Evolutionary conservation across 2,113 vertebrate genomes (phyloP).

Genomic region (Solea solea): DNA sequence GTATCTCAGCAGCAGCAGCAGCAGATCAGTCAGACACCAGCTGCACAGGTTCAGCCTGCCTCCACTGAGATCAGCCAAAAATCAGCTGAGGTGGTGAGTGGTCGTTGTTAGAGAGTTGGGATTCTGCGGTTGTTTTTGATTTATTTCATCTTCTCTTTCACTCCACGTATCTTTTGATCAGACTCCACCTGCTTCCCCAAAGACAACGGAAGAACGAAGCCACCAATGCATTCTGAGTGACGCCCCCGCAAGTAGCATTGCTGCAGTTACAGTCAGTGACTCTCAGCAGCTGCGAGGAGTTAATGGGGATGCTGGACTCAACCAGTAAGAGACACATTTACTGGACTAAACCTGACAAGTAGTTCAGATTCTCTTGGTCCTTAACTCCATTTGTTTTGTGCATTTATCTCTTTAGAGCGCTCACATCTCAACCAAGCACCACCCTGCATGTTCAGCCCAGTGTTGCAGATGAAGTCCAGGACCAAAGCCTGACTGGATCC

Average conservation of each 20-base stretch:
- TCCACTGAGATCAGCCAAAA: conserved; percentile 57
- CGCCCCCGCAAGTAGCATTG: conserved; percentile 83
- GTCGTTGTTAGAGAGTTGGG: background rate
- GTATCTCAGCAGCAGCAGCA: conserved; percentile 31
- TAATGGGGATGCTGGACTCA: conserved; percentile 86
- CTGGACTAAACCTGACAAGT: background rate
- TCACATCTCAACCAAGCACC: conserved; percentile 83
- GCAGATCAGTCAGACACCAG: conserved; percentile 49
- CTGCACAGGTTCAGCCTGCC: conserved; percentile 33
- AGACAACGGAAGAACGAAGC: conserved; percentile 83
- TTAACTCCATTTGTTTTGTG: background rate
- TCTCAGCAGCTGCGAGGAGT: conserved; percentile 89
- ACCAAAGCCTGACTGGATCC: conserved; percentile 43
- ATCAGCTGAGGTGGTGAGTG: conserved; percentile 61
- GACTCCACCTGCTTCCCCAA: conserved; percentile 83
- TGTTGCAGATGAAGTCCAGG: conserved; percentile 57
- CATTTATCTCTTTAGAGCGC: conserved; percentile 79
- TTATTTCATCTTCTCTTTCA: background rate
- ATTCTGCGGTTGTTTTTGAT: background rate
- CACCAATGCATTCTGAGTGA: conserved; percentile 89
- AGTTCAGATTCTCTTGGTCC: background rate
- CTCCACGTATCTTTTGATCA: conserved; percentile 24
- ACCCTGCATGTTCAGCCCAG: conserved; percentile 60
- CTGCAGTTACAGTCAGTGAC: conserved; percentile 85
- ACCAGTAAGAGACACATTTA: conserved; percentile 85